Percentiles rank a stretch among this genome's conserved stretches.
Evolutionary conservation across 2,113 vertebrate species (phyloP).

Genomic region (Brienomyrus brachyistius): DNA sequence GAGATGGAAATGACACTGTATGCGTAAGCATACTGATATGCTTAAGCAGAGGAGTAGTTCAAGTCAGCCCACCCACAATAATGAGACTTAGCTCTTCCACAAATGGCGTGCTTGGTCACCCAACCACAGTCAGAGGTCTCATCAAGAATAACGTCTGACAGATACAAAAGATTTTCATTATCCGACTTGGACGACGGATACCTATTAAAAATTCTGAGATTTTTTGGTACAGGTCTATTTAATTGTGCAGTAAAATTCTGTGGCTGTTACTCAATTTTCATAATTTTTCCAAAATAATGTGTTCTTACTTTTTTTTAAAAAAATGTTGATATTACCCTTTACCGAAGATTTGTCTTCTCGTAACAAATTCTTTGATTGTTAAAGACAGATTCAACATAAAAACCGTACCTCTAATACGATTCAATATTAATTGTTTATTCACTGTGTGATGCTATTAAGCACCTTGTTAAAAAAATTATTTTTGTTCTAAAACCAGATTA

Average conservation of each 20-base stretch:
- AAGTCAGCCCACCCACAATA: neutral
- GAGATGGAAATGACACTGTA: neutral
- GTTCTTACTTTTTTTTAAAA: neutral
- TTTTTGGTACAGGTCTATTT: conserved; percentile 30
- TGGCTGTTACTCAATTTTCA: conserved; percentile 23
- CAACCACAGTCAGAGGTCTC: conserved; percentile 13
- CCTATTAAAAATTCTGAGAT: conserved; percentile 24
- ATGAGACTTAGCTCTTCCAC: neutral
- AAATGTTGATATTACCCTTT: conserved; percentile 6
- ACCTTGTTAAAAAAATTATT: neutral
- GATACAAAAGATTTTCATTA: conserved; percentile 31
- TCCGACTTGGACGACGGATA: conserved; percentile 3
- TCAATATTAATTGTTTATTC: conserved; percentile 17
- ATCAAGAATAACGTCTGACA: conserved; percentile 19
- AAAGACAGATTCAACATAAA: conserved; percentile 19
- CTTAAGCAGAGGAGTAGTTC: neutral
- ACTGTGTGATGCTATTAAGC: neutral
- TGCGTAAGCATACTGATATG: neutral
- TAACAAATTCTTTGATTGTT: conserved; percentile 26
- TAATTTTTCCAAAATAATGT: conserved; percentile 25
- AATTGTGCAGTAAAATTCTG: conserved; percentile 32
- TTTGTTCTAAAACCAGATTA: neutral
- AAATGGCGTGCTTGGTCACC: conserved; percentile 2
- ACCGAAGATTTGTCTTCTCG: conserved; percentile 23
- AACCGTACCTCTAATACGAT: neutral